Conservation (phyloP, 1,140 invertebrate genomes). For the Bombus superbus region DNA sequence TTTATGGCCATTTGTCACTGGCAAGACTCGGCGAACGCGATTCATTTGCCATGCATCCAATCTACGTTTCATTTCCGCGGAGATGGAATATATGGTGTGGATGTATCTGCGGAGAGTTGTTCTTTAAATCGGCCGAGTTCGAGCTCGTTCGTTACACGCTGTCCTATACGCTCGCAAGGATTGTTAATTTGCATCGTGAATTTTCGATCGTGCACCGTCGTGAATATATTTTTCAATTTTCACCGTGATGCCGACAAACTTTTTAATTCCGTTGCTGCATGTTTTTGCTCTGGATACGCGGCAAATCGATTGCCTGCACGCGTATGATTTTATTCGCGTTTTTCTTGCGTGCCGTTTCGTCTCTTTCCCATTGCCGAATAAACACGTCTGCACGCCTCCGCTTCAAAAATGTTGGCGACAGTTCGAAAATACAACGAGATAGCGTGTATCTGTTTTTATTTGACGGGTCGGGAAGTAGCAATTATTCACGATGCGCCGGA, state of each 20-base stretch:
- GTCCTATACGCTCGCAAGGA: background rate
- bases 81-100: background rate
- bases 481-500: background rate
- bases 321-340: background rate
- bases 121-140: background rate
- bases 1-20: background rate
- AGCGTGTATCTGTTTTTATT: background rate
- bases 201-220: background rate
- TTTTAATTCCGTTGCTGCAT: background rate
- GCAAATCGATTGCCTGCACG: background rate
- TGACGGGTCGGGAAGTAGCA: background rate
- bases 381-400: too few relatives aligned
- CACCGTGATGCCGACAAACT: background rate
- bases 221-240: conserved; percentile 15
- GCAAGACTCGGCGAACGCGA: background rate
- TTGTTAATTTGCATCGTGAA: background rate
- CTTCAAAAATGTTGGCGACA: background rate
- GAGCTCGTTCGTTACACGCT: background rate
- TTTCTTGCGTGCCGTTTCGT: too few relatives aligned
- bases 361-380: background rate
- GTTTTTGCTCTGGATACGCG: background rate
- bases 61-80: background rate
- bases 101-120: background rate
- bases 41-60: conserved; percentile 10
- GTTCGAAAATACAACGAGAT: background rate